phyloP scores from a whole-genome alignment of 2,113 vertebrate genomes.

The Micromys minutus region DNA sequence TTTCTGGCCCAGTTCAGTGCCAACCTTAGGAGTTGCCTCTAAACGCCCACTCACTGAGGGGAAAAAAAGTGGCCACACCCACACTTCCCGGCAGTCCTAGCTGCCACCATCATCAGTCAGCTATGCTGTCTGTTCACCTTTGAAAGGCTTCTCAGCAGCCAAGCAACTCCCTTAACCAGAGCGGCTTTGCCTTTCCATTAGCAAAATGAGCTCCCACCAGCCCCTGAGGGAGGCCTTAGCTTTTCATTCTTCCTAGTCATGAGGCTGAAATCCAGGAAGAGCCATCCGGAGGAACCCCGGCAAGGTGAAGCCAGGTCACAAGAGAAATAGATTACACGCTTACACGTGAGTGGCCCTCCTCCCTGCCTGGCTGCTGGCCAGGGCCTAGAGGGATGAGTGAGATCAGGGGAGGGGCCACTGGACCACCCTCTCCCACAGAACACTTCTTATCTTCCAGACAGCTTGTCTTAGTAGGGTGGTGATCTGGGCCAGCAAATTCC shows the following conservation, averaged over 20 bases:
- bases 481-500: slow-evolving; percentile 25
- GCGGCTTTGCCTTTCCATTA: background rate
- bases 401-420: background rate
- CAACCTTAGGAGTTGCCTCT: background rate
- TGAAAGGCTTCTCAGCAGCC: background rate
- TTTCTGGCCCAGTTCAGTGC: background rate
- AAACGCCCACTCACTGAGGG: background rate
- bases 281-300: background rate
- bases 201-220: background rate
- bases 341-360: background rate
- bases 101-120: background rate
- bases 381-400: background rate
- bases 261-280: background rate
- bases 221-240: background rate
- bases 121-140: background rate
- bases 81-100: background rate
- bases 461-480: fast-evolving
- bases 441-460: background rate
- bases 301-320: background rate
- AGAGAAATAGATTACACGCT: background rate
- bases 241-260: too few relatives aligned
- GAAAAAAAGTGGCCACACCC: background rate
- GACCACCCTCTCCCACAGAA: background rate
- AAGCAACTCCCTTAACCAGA: background rate
- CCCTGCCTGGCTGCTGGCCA: background rate